Conservation (phyloP, 2,888 invertebrate species). For the Lasius fuliginosus region DNA sequence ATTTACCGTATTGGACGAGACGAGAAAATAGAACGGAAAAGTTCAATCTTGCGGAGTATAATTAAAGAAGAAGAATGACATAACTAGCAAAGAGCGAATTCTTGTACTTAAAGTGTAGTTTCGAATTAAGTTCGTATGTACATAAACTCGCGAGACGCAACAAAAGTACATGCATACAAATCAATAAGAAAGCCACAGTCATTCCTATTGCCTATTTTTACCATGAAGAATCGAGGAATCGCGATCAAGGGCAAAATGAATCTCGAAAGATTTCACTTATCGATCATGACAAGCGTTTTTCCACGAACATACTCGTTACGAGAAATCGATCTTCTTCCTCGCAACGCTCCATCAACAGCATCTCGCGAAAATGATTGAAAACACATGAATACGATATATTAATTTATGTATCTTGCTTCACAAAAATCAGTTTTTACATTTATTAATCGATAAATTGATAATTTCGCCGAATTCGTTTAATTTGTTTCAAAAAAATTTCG, state of each 20-base stretch:
- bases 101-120: constrained; percentile 15
- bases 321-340: constrained; percentile 6
- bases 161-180: constrained; percentile 13
- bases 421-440: constrained; percentile 1
- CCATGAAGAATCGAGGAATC: constrained; percentile 11
- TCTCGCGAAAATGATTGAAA: constrained; percentile 10
- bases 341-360: constrained; percentile 28
- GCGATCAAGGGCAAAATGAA: constrained; percentile 26
- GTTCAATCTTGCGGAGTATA: background rate
- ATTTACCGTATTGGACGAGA: background rate
- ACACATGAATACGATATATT: constrained; percentile 26
- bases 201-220: background rate
- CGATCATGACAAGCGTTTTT: constrained; percentile 26
- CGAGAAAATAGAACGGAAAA: background rate
- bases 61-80: background rate
- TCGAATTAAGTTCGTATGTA: constrained; percentile 13
- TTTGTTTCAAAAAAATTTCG: background rate
- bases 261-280: constrained; percentile 42
- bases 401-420: background rate
- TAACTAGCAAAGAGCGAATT: background rate
- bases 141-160: constrained; percentile 23
- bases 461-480: background rate
- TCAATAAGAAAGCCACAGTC: constrained; percentile 35
- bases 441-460: background rate
- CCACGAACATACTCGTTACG: background rate